phyloP scores from a whole-genome alignment of 2,797 vertebrate species.

The Stomatorhinus walkeri region DNA sequence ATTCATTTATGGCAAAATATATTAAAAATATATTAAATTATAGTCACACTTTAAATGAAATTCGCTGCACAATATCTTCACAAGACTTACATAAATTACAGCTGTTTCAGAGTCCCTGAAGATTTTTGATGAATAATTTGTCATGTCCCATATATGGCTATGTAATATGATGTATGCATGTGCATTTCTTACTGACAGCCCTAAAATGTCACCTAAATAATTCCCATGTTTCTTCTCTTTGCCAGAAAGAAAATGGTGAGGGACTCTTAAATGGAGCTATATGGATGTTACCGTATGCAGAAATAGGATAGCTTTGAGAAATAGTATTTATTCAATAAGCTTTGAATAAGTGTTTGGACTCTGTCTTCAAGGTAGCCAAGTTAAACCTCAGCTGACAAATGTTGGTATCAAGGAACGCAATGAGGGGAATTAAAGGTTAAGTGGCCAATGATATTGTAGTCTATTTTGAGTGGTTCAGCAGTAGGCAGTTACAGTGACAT shows the following conservation, averaged over 20 bases:
- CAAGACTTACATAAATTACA: neutral
- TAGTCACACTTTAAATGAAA: neutral
- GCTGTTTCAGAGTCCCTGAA: neutral
- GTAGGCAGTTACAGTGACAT: neutral
- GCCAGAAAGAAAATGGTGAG: neutral
- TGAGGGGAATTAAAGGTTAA: neutral
- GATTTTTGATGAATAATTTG: neutral
- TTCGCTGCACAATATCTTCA: neutral
- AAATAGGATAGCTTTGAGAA: neutral
- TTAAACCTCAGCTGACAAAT: neutral
- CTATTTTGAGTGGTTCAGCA: neutral
- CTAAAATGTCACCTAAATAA: neutral
- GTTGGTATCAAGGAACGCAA: neutral
- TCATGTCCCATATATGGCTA: neutral
- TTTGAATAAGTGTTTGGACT: neutral
- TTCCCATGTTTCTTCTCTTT: neutral
- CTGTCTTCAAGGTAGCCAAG: neutral
- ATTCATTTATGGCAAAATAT: neutral
- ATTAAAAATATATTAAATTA: neutral
- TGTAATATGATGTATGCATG: neutral
- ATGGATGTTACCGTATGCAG: neutral
- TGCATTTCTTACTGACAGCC: neutral
- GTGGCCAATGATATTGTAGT: neutral
- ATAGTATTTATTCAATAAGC: neutral
- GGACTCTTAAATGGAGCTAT: neutral